Percentiles rank a stretch among this genome's conserved stretches.
phyloP scores from a whole-genome alignment of 2,113 vertebrate species.

The Ranitomeya variabilis region DNA sequence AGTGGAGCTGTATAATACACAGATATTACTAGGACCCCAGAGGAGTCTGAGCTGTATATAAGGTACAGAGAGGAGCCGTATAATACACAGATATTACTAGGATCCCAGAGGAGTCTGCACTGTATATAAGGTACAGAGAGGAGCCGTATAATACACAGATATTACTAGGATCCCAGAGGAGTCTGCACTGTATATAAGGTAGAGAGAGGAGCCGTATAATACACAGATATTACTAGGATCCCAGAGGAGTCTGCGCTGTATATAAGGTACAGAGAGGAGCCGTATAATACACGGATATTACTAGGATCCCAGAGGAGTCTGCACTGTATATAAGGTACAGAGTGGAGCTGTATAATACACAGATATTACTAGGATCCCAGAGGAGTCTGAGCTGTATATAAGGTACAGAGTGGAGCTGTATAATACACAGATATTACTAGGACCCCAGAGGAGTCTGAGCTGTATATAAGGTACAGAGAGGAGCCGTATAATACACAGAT shows the following conservation, averaged over 20 bases:
- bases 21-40: conserved; percentile 11
- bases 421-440: conserved; percentile 15
- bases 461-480: background rate
- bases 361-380: conserved; percentile 11
- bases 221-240: conserved; percentile 11
- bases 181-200: no score
- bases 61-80: background rate
- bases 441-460: background rate
- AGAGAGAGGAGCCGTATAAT: background rate
- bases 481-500: background rate
- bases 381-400: no score
- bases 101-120: background rate
- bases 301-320: background rate
- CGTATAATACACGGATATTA: background rate
- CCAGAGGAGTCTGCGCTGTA: no score
- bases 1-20: background rate
- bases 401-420: background rate
- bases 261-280: background rate
- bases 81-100: conserved; percentile 13
- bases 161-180: background rate
- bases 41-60: no score
- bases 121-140: background rate
- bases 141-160: background rate
- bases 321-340: no score
- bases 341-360: background rate